These are phyloP conservation scores for Metaphire vulgaris DNA, from an alignment of 1,140 invertebrate species.

Conservation along the genomic window DNA sequence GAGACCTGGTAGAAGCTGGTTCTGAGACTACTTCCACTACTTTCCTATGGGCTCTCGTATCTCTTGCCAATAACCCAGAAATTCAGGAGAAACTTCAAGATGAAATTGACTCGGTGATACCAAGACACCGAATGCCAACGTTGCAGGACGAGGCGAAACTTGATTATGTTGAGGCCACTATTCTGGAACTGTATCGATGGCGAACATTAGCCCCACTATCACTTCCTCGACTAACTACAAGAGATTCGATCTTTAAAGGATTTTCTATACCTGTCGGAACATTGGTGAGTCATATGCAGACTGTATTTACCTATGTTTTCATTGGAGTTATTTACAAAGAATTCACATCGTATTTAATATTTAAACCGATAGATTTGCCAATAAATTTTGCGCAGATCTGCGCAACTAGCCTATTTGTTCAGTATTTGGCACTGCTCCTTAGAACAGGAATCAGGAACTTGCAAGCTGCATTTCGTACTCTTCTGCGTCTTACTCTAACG, in stretches of 20 bases:
- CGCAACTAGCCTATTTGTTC: background rate
- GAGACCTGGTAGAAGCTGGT: slow-evolving; percentile 42
- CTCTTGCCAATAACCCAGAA: slow-evolving; percentile 45
- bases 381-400: background rate
- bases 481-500: too few relatives aligned
- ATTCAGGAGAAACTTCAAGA: slow-evolving; percentile 40
- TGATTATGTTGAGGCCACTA: slow-evolving; percentile 39
- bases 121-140: slow-evolving; percentile 32
- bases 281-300: background rate
- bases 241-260: slow-evolving; percentile 30
- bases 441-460: too few relatives aligned
- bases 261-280: background rate
- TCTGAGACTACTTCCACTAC: slow-evolving; percentile 47
- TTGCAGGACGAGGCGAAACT: slow-evolving; percentile 34
- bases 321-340: background rate
- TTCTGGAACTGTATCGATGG: slow-evolving; percentile 40
- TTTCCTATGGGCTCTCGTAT: slow-evolving; percentile 45
- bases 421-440: background rate
- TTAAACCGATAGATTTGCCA: background rate
- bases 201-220: slow-evolving; percentile 46
- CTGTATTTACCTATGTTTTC: background rate
- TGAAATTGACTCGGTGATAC: slow-evolving; percentile 45
- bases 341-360: background rate
- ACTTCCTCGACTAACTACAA: slow-evolving; percentile 35
- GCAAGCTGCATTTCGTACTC: too few relatives aligned